phyloP scores from a whole-genome alignment of 2,797 vertebrate genomes.

The Okamejei kenojei region DNA sequence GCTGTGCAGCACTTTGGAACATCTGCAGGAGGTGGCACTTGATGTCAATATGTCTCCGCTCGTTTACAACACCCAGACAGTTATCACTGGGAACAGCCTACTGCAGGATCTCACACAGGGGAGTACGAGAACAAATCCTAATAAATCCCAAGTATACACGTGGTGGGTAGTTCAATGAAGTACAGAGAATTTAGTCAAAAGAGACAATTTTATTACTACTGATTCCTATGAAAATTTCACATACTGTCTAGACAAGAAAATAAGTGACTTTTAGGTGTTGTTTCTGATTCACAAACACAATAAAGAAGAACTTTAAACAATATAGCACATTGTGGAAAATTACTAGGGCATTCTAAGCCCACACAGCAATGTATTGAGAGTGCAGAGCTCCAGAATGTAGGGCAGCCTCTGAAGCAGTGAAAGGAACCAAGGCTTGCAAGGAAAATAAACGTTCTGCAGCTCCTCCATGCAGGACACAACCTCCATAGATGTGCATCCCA shows the following conservation, averaged over 20 bases:
- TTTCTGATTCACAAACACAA: neutral
- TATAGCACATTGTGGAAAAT: neutral
- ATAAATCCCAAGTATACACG: neutral
- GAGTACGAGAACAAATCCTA: neutral
- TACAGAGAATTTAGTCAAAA: neutral
- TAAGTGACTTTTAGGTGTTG: neutral
- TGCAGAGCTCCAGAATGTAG: too few species aligned
- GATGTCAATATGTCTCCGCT: too few species aligned
- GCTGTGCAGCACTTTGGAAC: too few species aligned
- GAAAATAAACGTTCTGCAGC: neutral
- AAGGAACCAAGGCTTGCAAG: neutral
- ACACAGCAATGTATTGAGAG: neutral
- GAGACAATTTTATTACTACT: conserved; percentile 21
- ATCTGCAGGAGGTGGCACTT: too few species aligned
- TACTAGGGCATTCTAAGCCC: neutral
- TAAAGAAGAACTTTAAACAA: neutral
- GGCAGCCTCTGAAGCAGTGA: neutral
- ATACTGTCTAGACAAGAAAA: neutral
- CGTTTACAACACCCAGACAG: too few species aligned
- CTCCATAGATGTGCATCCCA: neutral
- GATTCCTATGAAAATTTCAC: neutral
- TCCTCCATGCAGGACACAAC: neutral
- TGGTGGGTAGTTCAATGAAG: conserved; percentile 39
- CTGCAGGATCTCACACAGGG: neutral
- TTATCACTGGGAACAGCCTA: neutral